phyloP scores from a whole-genome alignment of 1,140 invertebrate genomes.

The Galleria mellonella region DNA sequence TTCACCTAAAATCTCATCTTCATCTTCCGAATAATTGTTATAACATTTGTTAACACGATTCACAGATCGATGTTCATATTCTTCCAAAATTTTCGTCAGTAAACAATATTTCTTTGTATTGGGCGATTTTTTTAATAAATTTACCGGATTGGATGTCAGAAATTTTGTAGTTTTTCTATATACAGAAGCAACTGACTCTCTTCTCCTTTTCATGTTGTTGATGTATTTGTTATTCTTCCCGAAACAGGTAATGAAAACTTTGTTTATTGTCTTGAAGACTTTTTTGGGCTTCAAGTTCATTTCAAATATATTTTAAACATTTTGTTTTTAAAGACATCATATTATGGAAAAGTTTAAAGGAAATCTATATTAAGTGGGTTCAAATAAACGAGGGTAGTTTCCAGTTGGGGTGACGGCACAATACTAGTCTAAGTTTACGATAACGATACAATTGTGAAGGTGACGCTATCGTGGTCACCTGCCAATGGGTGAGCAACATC shows the following conservation, averaged over 20 bases:
- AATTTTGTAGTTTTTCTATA: constrained; percentile 63
- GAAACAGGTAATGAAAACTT: constrained; percentile 10
- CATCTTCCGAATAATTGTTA: constrained; percentile 16
- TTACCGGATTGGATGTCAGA: constrained; percentile 39
- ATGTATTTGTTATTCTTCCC: constrained; percentile 25
- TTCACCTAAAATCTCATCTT: constrained; percentile 37
- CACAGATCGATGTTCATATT: constrained; percentile 14
- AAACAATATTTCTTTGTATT: constrained; percentile 43
- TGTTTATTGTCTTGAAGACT: constrained; percentile 20
- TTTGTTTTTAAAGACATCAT: background rate
- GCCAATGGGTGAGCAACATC: constrained; percentile 38
- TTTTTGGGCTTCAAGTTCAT: constrained; percentile 26
- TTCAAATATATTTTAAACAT: no score
- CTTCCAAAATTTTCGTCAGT: constrained; percentile 36
- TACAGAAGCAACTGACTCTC: constrained; percentile 57
- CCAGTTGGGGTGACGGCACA: constrained; percentile 23
- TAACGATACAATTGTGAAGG: constrained; percentile 45
- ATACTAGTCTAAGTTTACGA: constrained; percentile 45
- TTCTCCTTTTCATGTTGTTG: constrained; percentile 46
- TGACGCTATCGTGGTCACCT: constrained; percentile 59
- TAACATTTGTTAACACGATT: constrained; percentile 6
- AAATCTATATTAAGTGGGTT: background rate
- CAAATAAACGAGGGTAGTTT: constrained; percentile 24
- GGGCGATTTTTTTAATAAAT: constrained; percentile 46
- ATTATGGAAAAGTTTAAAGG: background rate